Evolutionary conservation across 2,888 invertebrate species (phyloP).

Genomic region (Netelia virgata): DNA sequence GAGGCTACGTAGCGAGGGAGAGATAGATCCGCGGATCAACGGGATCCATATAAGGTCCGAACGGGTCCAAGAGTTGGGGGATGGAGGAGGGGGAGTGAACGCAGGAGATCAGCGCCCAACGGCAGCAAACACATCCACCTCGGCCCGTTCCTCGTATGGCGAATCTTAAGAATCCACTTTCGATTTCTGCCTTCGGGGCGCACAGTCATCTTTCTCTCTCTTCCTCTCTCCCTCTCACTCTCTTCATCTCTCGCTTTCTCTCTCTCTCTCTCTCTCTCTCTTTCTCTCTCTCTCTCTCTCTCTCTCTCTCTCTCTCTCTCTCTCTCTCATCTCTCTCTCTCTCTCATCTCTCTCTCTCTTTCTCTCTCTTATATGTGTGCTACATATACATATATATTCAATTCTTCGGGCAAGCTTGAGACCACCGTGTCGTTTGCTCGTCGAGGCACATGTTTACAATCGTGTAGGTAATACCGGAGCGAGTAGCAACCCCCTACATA

Average conservation of each 20-base stretch:
- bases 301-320: slow-evolving; percentile 32
- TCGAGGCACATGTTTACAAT: slow-evolving; percentile 65
- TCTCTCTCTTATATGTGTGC: not conserved
- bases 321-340: slow-evolving; percentile 46
- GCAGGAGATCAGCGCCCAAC: slow-evolving; percentile 38
- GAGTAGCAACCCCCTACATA: slow-evolving; percentile 41
- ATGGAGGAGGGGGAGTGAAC: slow-evolving; percentile 21
- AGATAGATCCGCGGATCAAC: slow-evolving; percentile 76
- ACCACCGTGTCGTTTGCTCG: slow-evolving; percentile 68
- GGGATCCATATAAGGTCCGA: slow-evolving; percentile 78
- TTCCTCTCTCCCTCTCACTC: slow-evolving; percentile 47
- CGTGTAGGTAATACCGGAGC: slow-evolving; percentile 59
- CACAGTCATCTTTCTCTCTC: slow-evolving; percentile 53
- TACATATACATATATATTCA: slow-evolving; percentile 35
- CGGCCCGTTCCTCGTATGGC: slow-evolving; percentile 77
- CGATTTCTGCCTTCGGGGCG: slow-evolving; percentile 77
- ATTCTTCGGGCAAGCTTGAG: slow-evolving; percentile 46
- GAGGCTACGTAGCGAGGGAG: slow-evolving; percentile 57
- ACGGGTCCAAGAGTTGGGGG: slow-evolving; percentile 70
- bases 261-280: not conserved
- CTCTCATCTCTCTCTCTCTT: slow-evolving; percentile 15
- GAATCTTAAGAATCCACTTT: slow-evolving; percentile 81
- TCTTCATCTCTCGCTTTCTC: too few relatives aligned
- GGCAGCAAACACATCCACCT: slow-evolving; percentile 59
- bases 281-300: not conserved